Conservation (phyloP, 2,888 invertebrate species). For the Cancer borealis region DNA sequence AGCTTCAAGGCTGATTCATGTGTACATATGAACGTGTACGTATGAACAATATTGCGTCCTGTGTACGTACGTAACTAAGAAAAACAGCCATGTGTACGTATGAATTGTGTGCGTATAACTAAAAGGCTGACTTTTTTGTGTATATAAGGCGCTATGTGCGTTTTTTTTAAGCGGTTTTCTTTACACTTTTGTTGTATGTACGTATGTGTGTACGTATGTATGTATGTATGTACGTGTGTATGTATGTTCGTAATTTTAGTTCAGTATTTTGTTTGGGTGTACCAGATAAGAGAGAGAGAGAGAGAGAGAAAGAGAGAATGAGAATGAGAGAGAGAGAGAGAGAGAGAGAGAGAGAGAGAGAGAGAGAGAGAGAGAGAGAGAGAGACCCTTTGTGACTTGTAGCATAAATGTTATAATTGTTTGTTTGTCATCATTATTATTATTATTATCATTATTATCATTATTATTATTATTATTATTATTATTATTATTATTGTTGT, state of each 20-base stretch:
- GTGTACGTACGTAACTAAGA: neutral
- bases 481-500: too few species aligned
- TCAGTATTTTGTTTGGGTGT: too few species aligned
- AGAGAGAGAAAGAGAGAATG: too few species aligned
- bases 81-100: constrained; percentile 3
- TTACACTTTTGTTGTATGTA: neutral
- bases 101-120: neutral
- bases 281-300: too few species aligned
- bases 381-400: neutral
- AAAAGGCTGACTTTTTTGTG: neutral
- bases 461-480: neutral
- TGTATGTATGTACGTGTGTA: too few species aligned
- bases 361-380: too few species aligned
- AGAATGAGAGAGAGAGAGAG: too few species aligned
- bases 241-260: too few species aligned
- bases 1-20: too few species aligned
- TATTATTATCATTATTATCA: neutral
- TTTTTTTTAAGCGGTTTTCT: neutral
- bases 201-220: neutral
- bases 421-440: neutral
- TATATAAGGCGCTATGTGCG: neutral
- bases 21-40: too few species aligned
- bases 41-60: neutral
- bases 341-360: too few species aligned
- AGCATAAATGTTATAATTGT: constrained; percentile 41